Base-by-base conservation (phyloP, 1,140 invertebrate species). In the Drosophila cardini region DNA sequence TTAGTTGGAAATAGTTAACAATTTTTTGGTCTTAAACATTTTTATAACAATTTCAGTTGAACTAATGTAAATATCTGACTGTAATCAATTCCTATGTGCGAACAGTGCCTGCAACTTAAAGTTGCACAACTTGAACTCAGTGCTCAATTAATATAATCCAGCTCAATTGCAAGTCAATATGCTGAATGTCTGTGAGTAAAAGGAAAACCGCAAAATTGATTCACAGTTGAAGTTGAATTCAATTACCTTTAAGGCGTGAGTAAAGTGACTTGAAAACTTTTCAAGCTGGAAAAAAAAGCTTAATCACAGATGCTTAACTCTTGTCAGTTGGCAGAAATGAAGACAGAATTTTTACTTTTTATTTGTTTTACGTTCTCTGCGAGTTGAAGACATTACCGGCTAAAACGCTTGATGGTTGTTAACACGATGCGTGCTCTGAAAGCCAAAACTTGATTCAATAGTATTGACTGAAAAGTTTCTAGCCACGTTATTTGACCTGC, bases 171-270 rank as follows among this genome's bases (percentile, higher is more conserved):
- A 15, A 11, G 10, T 9, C 42, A 46, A 43, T 32, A 13, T 65
- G 16, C 16, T 6, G 13, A 64, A 32, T 45, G 50, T 2, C 15
- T 55, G 57, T 8, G 6, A 30, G 48, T 52, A 11, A 43, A 10
- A 15, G 40, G 16, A 21, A 61, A 65, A 15, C 52, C 42, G 30
- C 32, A 26, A 30, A 57, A 58, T 46, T 57, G 32, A 55, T 21
- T 62, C 58, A 61, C 42, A 8, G 42, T 34, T 48, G 11, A 71
- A 48, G 48, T 38, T 68, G 11, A 68, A 73, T 68, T 73, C 45
- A 73, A 73, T 73, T 73, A 73, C 40, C 40, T 68, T 45, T 21
- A 73, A 60, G 32, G 11, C 13, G 40, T 53, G 30, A 30, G 18
- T 8, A 48, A 68, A 73, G 34, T 67, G 36, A 18, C 38, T 60